Base-by-base conservation (phyloP, 2,888 invertebrate genomes). In the Meloe dianella region DNA sequence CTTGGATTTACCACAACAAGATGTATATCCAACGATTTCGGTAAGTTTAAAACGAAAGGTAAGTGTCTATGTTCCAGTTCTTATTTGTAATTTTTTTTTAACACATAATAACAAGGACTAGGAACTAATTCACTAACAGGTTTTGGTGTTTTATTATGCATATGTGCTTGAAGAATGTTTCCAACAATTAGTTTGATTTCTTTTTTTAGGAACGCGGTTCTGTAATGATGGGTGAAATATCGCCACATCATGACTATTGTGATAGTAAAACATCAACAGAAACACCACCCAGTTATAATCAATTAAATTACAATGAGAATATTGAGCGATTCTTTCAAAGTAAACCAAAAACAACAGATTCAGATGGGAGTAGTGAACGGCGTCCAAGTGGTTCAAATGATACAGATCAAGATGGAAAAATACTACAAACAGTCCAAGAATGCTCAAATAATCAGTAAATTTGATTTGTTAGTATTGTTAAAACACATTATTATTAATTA, bases 231-330 rank as follows among this genome's bases (percentile, higher is more conserved):
- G 93, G 94, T 7, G 92, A 91, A 78, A 93, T 94, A 74, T 94
- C 94, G 0, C 94, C 94, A 0, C 93, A 94, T 80, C 92, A 93
- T 76, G 93, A 93, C 63, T 90, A 90, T 80, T 90, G 87, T 75
- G 92, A 92, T 76, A 91, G 92, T 82, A 92, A 92, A 82, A 91
- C 92, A 12, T 92, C 93, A 29, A 89, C 90, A 0, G 93, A 91
- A 77, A 92, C 93, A 0, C 92, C 91, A 0, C 89, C 93, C 8
- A 94, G 92, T 78, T 95, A 95, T 85, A 92, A 90, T 77, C 94
- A 93, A 79, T 86, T 95, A 8, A 96, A 94, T 83, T 95, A 92
- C 80, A 92, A 92, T 76, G 94, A 94, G 76, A 96, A 92, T 77
- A 79, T 84, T 59, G 79, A 83, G 66, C 86, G 89, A 71, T 90